Evolutionary conservation across 2,113 vertebrate genomes (phyloP).

Genomic region (Bungarus multicinctus): DNA sequence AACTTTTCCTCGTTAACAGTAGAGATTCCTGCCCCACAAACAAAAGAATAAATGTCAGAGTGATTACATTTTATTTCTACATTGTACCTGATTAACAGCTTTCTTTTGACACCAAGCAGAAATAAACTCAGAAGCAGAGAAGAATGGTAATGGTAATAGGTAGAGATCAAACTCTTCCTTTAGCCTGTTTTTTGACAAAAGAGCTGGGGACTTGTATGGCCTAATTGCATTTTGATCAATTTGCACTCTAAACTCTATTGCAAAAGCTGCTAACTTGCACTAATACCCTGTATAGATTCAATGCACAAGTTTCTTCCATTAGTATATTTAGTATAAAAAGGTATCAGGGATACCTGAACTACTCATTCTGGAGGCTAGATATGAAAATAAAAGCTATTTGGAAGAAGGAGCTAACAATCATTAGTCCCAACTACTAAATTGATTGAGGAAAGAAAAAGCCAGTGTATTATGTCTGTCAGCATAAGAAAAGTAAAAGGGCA

Average conservation of each 20-base stretch:
- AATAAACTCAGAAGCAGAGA: background rate
- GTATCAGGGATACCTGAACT: fast-evolving
- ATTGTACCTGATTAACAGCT: conserved; percentile 19
- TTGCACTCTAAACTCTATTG: conserved; percentile 38
- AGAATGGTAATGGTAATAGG: background rate
- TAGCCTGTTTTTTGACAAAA: conserved; percentile 28
- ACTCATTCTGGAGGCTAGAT: conserved; percentile 9
- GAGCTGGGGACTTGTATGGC: conserved; percentile 43
- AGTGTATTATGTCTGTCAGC: background rate
- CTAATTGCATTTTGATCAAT: conserved; percentile 57
- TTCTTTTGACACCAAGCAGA: conserved; percentile 7
- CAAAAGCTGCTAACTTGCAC: conserved; percentile 40
- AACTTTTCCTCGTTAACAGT: background rate
- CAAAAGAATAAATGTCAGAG: conserved; percentile 24
- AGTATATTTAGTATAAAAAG: conserved; percentile 22
- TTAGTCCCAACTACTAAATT: background rate
- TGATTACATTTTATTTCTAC: conserved; percentile 53
- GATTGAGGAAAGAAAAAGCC: background rate
- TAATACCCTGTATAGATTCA: conserved; percentile 7
- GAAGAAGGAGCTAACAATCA: background rate
- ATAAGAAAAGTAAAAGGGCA: background rate
- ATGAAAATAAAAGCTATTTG: background rate
- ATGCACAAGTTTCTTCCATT: background rate
- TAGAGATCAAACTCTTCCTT: conserved; percentile 27
- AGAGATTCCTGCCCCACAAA: conserved; percentile 14